Evolutionary conservation across 2,888 invertebrate genomes (phyloP), one percentile per base, ranked within the genome.

Genomic region (Steinernema scapterisci): DNA sequence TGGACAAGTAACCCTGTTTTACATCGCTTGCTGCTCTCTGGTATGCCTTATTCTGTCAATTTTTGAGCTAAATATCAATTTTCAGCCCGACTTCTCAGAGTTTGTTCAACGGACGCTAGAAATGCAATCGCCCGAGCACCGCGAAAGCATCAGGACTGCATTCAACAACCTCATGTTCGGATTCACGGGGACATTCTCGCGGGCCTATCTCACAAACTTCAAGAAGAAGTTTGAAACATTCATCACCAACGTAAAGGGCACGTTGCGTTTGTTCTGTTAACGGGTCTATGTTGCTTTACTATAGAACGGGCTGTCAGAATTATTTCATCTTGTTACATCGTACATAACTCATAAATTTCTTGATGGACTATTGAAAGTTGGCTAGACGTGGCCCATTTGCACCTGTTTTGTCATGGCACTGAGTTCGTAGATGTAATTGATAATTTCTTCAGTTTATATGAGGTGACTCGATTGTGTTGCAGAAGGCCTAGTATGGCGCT

Each of bases 11-110:
- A 83, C 88, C 9, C 83, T 89, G 72, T 89, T 88, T 81, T 82
- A 88, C 38, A 83, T 89, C 16, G 89, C 89, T 71, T 88, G 88
- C 76, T 88, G 88, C 77, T 87, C 88, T 76, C 85, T 85, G 82
- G 88, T 88, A 72, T 5, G 19, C 46, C 9, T 52, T 25, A 2
- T 27, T 44, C 23, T 9, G 6, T 23, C 31, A 13, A 16, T 27
- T n/a, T n/a, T n/a, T n/a, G n/a, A n/a, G n/a, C n/a, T n/a, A n/a
- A n/a, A n/a, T n/a, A n/a, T n/a, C n/a, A n/a, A n/a, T 19, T 38
- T 77, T 48, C 56, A 77, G 78, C 56, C 72, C 11, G 56, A 46
- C 1, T 78, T 78, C 71, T 31, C 46, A 16, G 54, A 23, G 5
- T 78, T 72, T 31, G 43, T 78, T 6, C 25, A 45, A 23, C 45